Evolutionary conservation across 2,888 invertebrate species (phyloP).

Genomic region (Hirtodrosophila cameraria): DNA sequence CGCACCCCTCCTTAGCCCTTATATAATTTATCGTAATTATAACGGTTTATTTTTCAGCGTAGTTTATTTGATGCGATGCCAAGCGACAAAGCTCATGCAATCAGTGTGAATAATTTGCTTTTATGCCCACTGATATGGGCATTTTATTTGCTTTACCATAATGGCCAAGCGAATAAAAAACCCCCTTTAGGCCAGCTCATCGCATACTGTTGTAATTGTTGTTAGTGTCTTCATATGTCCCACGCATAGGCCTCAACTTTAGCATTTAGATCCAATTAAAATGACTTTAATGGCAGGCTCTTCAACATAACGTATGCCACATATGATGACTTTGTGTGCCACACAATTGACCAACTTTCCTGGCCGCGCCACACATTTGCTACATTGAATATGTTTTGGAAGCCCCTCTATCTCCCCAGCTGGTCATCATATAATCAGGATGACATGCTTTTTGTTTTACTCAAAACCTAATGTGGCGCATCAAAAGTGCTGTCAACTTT

Average conservation of each 20-base stretch:
- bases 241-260: constrained; percentile 47
- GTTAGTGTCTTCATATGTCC: constrained; percentile 41
- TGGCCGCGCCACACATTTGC: constrained; percentile 17
- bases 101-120: constrained; percentile 77
- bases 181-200: constrained; percentile 21
- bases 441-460: constrained; percentile 62
- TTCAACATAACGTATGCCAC: constrained; percentile 28
- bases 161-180: constrained; percentile 24
- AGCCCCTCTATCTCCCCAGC: constrained; percentile 17
- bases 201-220: constrained; percentile 64
- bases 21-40: constrained; percentile 65
- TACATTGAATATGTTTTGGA: constrained; percentile 22
- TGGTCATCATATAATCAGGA: constrained; percentile 45
- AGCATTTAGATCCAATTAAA: constrained; percentile 74
- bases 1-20: constrained; percentile 2
- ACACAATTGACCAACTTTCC: constrained; percentile 10
- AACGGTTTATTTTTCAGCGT: constrained; percentile 74
- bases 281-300: constrained; percentile 60
- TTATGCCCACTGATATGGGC: constrained; percentile 61
- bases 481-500: constrained; percentile 50
- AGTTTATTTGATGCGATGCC: constrained; percentile 69
- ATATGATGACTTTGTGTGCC: constrained; percentile 7
- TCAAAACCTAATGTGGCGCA: constrained; percentile 55
- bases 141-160: constrained; percentile 57
- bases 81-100: constrained; percentile 65